Evolutionary conservation across 2,888 invertebrate genomes (phyloP).

Genomic region (Anarsia innoxiella): DNA sequence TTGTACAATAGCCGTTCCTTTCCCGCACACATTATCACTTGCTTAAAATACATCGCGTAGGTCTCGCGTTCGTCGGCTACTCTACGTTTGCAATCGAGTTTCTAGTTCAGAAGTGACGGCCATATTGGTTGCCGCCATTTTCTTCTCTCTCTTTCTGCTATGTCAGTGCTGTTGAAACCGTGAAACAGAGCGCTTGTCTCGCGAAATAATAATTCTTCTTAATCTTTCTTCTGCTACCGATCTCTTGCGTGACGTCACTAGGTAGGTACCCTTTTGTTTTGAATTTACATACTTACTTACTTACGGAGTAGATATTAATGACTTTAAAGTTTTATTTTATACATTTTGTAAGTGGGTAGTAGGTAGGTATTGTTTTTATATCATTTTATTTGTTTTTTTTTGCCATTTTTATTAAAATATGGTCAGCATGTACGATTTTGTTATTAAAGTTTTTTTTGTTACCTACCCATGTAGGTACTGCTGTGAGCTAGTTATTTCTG

Average conservation of each 20-base stretch:
- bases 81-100: slow-evolving; percentile 33
- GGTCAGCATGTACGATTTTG: too few species aligned
- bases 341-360: too few species aligned
- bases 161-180: slow-evolving; percentile 52
- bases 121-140: slow-evolving; percentile 54
- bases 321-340: too few species aligned
- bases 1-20: slow-evolving; percentile 21
- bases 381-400: too few species aligned
- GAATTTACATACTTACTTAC: slow-evolving; percentile 1
- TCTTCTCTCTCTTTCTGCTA: slow-evolving; percentile 66
- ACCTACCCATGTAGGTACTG: too few species aligned
- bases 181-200: slow-evolving; percentile 40
- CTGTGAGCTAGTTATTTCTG: too few species aligned
- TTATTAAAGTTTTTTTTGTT: too few species aligned
- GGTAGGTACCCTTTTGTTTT: slow-evolving; percentile 23
- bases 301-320: too few species aligned
- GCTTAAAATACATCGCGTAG: too few species aligned
- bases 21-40: slow-evolving; percentile 20
- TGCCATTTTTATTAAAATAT: too few species aligned
- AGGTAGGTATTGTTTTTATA: too few species aligned
- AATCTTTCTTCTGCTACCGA: slow-evolving; percentile 50
- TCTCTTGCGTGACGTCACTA: slow-evolving; percentile 30
- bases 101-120: slow-evolving; percentile 39
- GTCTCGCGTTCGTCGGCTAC: slow-evolving; percentile 31
- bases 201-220: slow-evolving; percentile 45